phyloP scores from a whole-genome alignment of 2,113 vertebrate genomes.

The Colossoma macropomum region DNA sequence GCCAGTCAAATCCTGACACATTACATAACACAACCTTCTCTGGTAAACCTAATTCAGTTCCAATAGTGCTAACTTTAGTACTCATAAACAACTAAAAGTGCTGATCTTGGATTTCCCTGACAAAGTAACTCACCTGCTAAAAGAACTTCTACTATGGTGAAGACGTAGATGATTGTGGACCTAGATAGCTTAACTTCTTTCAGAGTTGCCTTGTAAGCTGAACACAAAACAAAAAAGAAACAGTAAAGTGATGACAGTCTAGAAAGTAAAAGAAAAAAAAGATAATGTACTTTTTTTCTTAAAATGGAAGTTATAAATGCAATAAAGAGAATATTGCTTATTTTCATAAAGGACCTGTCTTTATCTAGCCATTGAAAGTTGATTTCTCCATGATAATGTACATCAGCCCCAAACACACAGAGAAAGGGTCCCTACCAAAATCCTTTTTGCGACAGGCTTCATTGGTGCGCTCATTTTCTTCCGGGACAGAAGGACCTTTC shows the following conservation, averaged over 20 bases:
- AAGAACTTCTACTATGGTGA: background rate
- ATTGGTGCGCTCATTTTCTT: conserved; percentile 45
- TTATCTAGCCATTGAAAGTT: no score
- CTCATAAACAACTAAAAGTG: no score
- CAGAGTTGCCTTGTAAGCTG: conserved; percentile 58
- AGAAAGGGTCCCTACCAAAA: conserved; percentile 60
- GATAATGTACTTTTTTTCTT: background rate
- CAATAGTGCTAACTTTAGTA: no score
- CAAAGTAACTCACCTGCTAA: conserved; percentile 54
- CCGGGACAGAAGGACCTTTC: conserved; percentile 25
- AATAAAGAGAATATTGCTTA: no score
- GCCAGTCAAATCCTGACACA: no score
- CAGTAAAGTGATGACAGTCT: no score
- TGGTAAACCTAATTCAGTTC: no score
- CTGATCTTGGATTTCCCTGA: no score
- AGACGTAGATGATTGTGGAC: conserved; percentile 36
- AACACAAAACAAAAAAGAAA: background rate
- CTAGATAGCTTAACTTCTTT: conserved; percentile 60
- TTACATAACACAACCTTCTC: no score
- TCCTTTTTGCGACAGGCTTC: conserved; percentile 77
- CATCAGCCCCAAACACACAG: background rate
- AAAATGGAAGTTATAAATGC: no score
- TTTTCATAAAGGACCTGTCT: no score
- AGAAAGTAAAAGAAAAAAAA: background rate
- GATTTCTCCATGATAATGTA: no score